Percentiles rank a stretch among this genome's conserved stretches.
Evolutionary conservation across 2,113 vertebrate species (phyloP).

Genomic region (Butastur rufipennis): DNA sequence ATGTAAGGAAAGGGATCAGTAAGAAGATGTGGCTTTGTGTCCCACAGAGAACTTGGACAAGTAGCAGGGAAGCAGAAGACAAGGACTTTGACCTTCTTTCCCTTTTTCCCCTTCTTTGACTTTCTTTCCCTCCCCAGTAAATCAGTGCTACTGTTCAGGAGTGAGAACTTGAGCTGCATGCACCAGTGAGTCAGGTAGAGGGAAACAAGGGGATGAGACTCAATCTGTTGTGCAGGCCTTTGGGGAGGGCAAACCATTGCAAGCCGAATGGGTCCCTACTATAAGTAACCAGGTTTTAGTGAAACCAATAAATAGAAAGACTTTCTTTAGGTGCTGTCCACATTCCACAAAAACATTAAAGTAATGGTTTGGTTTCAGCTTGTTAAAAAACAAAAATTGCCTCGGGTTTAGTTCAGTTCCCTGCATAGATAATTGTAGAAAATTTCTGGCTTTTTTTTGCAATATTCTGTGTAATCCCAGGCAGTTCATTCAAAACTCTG

Average conservation of each 20-base stretch:
- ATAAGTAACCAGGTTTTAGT: background rate
- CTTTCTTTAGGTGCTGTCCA: background rate
- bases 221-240: background rate
- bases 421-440: background rate
- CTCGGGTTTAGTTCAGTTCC: background rate
- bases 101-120: background rate
- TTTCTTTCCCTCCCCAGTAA: background rate
- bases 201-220: background rate
- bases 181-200: rapidly evolving
- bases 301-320: background rate
- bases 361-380: background rate
- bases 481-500: background rate
- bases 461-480: background rate
- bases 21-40: background rate
- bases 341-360: background rate
- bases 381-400: background rate
- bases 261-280: background rate
- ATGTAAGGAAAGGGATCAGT: background rate
- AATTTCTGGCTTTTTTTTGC: background rate
- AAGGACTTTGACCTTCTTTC: background rate
- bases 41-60: background rate
- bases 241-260: background rate
- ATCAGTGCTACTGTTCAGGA: background rate
- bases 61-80: background rate
- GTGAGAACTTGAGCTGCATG: background rate